A percentile compares a stretch with the other conserved stretches of the same genome.
Conservation (phyloP, 2,888 invertebrate species). For the Aspidiotus destructor region DNA sequence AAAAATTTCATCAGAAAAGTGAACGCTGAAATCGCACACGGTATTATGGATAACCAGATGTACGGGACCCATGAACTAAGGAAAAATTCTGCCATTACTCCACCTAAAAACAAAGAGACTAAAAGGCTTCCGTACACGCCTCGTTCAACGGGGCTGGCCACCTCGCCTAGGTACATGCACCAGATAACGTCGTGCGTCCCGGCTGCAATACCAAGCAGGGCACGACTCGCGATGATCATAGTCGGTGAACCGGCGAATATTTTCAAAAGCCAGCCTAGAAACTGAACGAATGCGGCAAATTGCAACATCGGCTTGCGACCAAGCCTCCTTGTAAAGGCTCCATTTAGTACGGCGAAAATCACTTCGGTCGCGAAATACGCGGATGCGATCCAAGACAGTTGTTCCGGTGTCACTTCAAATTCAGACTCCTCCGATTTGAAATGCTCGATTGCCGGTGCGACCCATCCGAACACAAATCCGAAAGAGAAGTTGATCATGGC, state of each 20-base stretch:
- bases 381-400: slow-evolving; percentile 22
- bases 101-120: slow-evolving; percentile 36
- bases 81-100: slow-evolving; percentile 36
- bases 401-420: not conserved
- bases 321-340: not conserved
- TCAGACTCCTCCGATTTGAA: not conserved
- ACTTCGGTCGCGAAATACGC: not conserved
- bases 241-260: slow-evolving; percentile 3
- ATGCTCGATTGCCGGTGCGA: slow-evolving; percentile 15
- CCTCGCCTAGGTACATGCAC: slow-evolving; percentile 37
- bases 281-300: not conserved
- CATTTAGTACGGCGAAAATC: not conserved
- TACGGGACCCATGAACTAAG: slow-evolving; percentile 36
- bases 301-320: slow-evolving; percentile 16
- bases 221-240: slow-evolving; percentile 35
- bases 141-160: slow-evolving; percentile 34
- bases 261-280: slow-evolving; percentile 8
- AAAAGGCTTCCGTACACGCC: slow-evolving; percentile 36
- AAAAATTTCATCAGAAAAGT: not conserved
- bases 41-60: not conserved
- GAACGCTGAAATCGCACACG: not conserved
- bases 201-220: slow-evolving; percentile 37
- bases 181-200: slow-evolving; percentile 36
- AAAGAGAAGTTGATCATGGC: not conserved
- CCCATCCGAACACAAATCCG: slow-evolving; percentile 18